Evolutionary conservation across 2,797 vertebrate species (phyloP).

Genomic region (Myotis planiceps): DNA sequence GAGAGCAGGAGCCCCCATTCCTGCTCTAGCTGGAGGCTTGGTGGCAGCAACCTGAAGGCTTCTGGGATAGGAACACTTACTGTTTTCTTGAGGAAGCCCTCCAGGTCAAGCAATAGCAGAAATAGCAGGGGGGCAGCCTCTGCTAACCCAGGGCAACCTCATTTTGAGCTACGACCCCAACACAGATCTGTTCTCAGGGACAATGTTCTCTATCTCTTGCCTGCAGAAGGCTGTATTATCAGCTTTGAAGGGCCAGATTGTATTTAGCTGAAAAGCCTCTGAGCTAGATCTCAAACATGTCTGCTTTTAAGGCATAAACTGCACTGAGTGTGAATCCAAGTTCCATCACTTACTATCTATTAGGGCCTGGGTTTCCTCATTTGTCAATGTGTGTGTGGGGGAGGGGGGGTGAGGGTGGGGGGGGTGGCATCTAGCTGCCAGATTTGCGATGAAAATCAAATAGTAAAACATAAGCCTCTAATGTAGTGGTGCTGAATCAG

Average conservation of each 20-base stretch:
- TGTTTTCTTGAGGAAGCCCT: not conserved
- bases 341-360: not conserved
- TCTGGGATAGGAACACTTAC: not conserved
- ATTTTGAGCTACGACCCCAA: not conserved
- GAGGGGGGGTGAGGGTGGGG: fast-evolving
- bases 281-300: not conserved
- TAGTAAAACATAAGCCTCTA: not conserved
- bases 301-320: not conserved
- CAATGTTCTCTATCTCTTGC: not conserved
- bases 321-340: not conserved
- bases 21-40: not conserved
- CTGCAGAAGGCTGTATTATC: not conserved
- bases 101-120: not conserved
- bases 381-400: too few relatives aligned
- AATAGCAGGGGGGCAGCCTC: not conserved
- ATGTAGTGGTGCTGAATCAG: not conserved
- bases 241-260: not conserved
- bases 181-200: not conserved
- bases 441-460: not conserved
- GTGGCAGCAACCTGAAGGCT: not conserved
- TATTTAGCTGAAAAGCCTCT: not conserved
- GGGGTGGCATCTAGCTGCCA: not conserved
- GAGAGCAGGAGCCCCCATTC: too few relatives aligned
- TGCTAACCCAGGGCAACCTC: not conserved
- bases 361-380: not conserved